These are phyloP conservation scores for Antedon mediterranea DNA, from an alignment of 53 echinoderm and acorn worm species.

Conservation along the genomic window DNA sequence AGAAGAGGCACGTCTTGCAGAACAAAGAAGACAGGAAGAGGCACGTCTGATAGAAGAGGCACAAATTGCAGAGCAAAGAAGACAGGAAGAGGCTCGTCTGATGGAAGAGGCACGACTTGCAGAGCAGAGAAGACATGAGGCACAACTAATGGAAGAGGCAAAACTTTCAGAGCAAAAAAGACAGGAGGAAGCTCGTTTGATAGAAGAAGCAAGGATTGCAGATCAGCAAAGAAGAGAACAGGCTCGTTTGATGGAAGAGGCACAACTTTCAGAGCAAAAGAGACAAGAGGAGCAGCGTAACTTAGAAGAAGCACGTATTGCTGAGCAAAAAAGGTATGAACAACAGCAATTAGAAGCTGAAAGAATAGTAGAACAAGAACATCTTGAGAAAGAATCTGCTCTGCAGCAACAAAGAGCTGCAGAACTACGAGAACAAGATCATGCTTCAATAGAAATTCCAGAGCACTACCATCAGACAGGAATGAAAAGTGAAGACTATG, in stretches of 20 bases:
- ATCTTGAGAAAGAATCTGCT: constrained; percentile 8
- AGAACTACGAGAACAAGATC: no score
- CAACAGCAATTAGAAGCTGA: neutral
- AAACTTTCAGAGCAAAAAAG: neutral
- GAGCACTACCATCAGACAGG: no score
- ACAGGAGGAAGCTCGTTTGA: neutral
- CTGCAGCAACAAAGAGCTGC: no score
- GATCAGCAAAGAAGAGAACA: neutral
- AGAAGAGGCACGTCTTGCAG: neutral
- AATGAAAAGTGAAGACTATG: neutral
- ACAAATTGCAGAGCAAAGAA: neutral
- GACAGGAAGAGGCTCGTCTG: neutral
- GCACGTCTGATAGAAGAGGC: neutral
- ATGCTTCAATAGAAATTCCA: no score
- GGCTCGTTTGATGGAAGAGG: constrained; percentile 9
- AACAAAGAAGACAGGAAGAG: neutral
- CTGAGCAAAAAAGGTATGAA: constrained; percentile 18
- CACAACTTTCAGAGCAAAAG: constrained; percentile 2
- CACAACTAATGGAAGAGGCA: neutral
- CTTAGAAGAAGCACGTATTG: constrained; percentile 13
- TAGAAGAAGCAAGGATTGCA: neutral
- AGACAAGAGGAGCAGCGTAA: constrained; percentile 9
- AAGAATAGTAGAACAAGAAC: constrained; percentile 28
- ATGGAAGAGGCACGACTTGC: neutral
- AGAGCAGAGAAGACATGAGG: neutral